Evolutionary conservation across 2,113 vertebrate genomes (phyloP), one percentile per base, ranked within the genome.

Genomic region (Heteronetta atricapilla): DNA sequence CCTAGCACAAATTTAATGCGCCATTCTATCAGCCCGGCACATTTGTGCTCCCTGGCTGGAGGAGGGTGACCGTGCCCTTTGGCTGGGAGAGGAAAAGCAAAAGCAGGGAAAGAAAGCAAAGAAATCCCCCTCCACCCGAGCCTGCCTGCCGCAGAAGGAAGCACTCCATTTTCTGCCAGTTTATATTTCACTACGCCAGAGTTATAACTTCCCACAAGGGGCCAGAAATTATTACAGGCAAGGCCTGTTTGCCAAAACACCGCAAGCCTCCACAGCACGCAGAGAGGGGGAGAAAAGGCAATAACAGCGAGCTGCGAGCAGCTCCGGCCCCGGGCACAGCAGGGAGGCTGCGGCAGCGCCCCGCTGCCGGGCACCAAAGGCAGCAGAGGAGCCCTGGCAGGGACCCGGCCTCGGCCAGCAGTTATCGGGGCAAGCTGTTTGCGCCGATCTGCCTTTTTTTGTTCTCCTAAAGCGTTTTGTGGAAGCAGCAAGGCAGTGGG

Each of bases 341-440:
- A 59, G 58, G 2, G 18, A 63, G 73, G 58, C 3, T 23, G 55
- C 8, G 1, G 11, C 26, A 22, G 66, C 0, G 1, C 31, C 40
- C 12, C 66, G 6, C 40, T 4, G 19, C 52, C 42, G 2, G 25
- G 21, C 16, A 9, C 8, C 1, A 28, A 48, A 66, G 74, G 86
- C 59, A 74, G 44, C 44, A 46, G 44, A 46, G 28, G 44, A 58
- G 38, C 11, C 50, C 23, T 21, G 46, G 46, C 46, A 40, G 52
- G 79, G 64, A 73, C 10, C 11, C 31, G 62, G 50, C 60, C 19
- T 8, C 75, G 44, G 23, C 52, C 46, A 44, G 36, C 48, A 8
- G 60, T n/a, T 53, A 29, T 21, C 1, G 0, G 29, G 29, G 22
- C 1, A 0, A 21, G 55, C 26, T 44, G 5, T 38, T 52, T 50